phyloP scores from a whole-genome alignment of 2,888 invertebrate species.

The Protodeltote pygarga region DNA sequence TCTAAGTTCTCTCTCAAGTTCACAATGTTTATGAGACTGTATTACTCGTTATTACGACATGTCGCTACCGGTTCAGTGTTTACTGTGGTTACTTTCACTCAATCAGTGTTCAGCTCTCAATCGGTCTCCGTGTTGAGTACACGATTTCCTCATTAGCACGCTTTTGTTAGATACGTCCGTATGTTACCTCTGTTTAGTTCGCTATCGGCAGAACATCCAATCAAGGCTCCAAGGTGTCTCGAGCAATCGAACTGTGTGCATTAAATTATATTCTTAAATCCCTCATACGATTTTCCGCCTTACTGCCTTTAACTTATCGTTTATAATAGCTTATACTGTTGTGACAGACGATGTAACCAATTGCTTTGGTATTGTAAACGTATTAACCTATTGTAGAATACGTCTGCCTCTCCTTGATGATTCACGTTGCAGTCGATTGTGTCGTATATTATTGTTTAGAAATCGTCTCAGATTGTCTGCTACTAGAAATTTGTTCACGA shows the following conservation, averaged over 20 bases:
- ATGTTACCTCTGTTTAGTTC: slow-evolving; percentile 52
- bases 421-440: slow-evolving; percentile 46
- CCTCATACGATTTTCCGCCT: slow-evolving; percentile 30
- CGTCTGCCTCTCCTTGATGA: slow-evolving; percentile 45
- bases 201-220: slow-evolving; percentile 61
- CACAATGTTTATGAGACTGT: slow-evolving; percentile 47
- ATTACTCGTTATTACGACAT: slow-evolving; percentile 38
- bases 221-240: slow-evolving; percentile 69
- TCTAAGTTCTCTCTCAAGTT: slow-evolving; percentile 58
- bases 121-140: slow-evolving; percentile 61
- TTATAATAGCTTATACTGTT: slow-evolving; percentile 28
- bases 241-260: slow-evolving; percentile 42
- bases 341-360: slow-evolving; percentile 43
- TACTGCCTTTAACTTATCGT: slow-evolving; percentile 24
- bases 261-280: slow-evolving; percentile 31
- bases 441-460: slow-evolving; percentile 37
- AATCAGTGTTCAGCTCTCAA: slow-evolving; percentile 67
- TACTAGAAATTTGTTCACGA: slow-evolving; percentile 23
- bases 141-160: slow-evolving; percentile 82
- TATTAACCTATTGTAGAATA: slow-evolving; percentile 54
- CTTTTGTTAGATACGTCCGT: slow-evolving; percentile 73
- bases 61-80: slow-evolving; percentile 45
- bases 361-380: slow-evolving; percentile 50
- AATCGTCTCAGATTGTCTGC: slow-evolving; percentile 15
- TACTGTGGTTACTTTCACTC: slow-evolving; percentile 75